Percentiles rank a stretch among this genome's conserved stretches.
Evolutionary conservation across 2,797 vertebrate species (phyloP).

Genomic region (Phylloscopus collybita): DNA sequence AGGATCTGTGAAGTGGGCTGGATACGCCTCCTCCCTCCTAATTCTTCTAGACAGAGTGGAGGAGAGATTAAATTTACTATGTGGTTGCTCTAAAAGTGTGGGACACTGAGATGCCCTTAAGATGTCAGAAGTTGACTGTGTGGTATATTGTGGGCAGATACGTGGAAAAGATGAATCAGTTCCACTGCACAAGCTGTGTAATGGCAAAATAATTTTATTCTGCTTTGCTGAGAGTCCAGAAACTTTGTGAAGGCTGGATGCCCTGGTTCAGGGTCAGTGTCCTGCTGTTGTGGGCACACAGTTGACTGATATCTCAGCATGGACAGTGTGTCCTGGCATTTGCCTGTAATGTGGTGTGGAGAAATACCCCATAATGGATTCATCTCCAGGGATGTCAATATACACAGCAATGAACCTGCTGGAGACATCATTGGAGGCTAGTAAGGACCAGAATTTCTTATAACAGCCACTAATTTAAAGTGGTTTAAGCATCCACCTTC

Average conservation of each 20-base stretch:
- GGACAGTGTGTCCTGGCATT: not conserved
- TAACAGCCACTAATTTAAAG: not conserved
- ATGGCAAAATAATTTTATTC: not conserved
- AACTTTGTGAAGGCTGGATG: not conserved
- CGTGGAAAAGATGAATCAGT: not conserved
- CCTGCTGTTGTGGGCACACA: fast-evolving
- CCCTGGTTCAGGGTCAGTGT: not conserved
- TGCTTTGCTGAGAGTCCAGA: not conserved
- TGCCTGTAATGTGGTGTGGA: not conserved
- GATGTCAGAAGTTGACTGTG: not conserved
- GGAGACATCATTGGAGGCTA: not conserved
- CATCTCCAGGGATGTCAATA: not conserved
- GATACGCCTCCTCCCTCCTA: not conserved
- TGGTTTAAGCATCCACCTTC: not conserved
- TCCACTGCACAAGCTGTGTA: not conserved
- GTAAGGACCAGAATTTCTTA: not conserved
- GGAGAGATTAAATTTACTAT: not conserved
- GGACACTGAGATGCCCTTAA: not conserved
- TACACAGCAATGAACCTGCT: not conserved
- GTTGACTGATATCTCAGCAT: not conserved
- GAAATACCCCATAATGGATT: not conserved
- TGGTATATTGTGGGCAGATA: not conserved
- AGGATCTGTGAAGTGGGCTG: not conserved
- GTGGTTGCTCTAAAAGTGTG: not conserved
- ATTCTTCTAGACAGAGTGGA: not conserved